Evolutionary conservation across 2,888 invertebrate genomes (phyloP), one percentile per base, ranked within the genome.

Genomic region (Nomada fucata): DNA sequence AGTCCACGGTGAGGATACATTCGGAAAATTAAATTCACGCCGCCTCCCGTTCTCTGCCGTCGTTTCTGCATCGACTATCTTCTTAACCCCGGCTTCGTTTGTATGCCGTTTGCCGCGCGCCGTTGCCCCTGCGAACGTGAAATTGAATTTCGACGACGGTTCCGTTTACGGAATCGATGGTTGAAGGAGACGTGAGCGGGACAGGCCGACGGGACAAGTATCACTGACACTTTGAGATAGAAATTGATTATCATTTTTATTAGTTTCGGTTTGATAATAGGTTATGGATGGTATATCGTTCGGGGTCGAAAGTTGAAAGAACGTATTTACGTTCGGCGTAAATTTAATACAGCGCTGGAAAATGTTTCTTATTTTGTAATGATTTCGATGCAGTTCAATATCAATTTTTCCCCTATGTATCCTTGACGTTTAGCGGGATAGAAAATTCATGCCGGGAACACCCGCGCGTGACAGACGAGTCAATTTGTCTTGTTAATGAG

Each of bases 11-110:
- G 36, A 20, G 67, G 69, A 69, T 79, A 78, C 63, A 70, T 73
- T 69, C 64, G 65, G 85, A 82, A 85, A 88, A 88, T 88, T 88
- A 85, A 85, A 88, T 86, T 88, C 79, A 70, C 71, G 52, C 68
- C 69, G 52, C 72, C 60, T 68, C 67, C 68, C 65, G 20, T 9
- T 73, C 52, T 26, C 26, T n/a, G 13, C n/a, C 26, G 47, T 42
- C 29, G 20, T 26, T n/a, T 29, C 20, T 15, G 57, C 57, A 15
- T 50, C 52, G 59, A 23, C 60, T 36, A 36, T 36, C 36, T 36
- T 36, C 5, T 23, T n/a, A 0, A 44, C 52, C 23, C 23, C 42
- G n/a, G 3, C n/a, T 42, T 61, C 42, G 60, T 60, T 79, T 52
- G 71, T 63, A n/a, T 57, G 63, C 57, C 36, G 23, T 11, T 53